Conservation (phyloP, 2,797 vertebrate genomes). For the Sebastes oblongus region DNA sequence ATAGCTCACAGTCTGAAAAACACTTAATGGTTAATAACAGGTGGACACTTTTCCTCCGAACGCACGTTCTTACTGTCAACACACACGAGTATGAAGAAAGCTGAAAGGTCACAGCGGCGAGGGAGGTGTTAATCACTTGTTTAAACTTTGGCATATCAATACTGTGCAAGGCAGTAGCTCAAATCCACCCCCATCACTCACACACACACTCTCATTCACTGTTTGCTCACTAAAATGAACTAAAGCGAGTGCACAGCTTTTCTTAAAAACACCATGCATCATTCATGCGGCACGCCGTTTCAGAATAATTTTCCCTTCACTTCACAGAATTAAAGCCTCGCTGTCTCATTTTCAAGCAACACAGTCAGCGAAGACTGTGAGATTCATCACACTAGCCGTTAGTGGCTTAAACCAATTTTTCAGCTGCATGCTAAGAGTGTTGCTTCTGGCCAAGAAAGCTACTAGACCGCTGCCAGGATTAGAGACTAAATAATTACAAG, state of each 20-base stretch:
- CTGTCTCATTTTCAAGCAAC: constrained; percentile 38
- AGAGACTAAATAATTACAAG: constrained; percentile 51
- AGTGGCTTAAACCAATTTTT: constrained; percentile 41
- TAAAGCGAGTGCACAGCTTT: background rate
- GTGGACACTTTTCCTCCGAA: background rate
- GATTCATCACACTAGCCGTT: constrained; percentile 45
- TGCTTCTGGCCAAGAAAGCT: constrained; percentile 31
- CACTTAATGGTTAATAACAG: background rate
- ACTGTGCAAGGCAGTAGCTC: background rate
- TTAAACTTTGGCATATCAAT: background rate
- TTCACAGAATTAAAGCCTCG: constrained; percentile 46
- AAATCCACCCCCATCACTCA: background rate
- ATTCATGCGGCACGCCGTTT: constrained; percentile 7
- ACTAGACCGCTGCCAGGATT: constrained; percentile 10
- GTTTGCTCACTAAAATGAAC: constrained; percentile 11
- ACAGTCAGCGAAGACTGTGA: constrained; percentile 13
- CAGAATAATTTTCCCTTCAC: constrained; percentile 33
- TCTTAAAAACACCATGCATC: constrained; percentile 28
- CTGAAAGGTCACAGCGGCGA: background rate
- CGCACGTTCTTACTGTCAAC: background rate
- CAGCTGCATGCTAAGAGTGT: constrained; percentile 10
- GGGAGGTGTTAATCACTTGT: background rate
- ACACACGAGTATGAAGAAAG: background rate
- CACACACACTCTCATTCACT: background rate
- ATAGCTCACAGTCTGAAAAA: background rate